Percentiles rank a stretch among this genome's conserved stretches.
Evolutionary conservation across 2,888 invertebrate genomes (phyloP).

Genomic region (Cephus rjabovi): DNA sequence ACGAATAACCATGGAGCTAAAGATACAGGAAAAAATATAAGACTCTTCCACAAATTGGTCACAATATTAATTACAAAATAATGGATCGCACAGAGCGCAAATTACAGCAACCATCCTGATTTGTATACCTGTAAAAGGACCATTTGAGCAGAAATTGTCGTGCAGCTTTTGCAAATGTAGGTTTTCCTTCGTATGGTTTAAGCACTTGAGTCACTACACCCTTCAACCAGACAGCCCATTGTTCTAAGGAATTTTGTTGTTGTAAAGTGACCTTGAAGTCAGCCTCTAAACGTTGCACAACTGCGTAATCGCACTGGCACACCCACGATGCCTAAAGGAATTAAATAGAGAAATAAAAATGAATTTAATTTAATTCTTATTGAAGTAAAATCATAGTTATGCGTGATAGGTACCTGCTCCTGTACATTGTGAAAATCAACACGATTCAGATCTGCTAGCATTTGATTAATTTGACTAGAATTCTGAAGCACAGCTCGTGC

Average conservation of each 20-base stretch:
- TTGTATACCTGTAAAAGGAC: slow-evolving; percentile 91
- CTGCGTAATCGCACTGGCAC: slow-evolving; percentile 91
- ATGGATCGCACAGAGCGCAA: background rate
- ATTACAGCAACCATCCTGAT: slow-evolving; percentile 10
- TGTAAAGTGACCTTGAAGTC: slow-evolving; percentile 94
- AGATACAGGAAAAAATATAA: background rate
- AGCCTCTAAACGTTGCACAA: slow-evolving; percentile 87
- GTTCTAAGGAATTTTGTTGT: slow-evolving; percentile 93
- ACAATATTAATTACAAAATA: background rate
- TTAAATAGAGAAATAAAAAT: slow-evolving; percentile 53
- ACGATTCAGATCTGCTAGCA: slow-evolving; percentile 95
- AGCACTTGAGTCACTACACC: slow-evolving; percentile 91
- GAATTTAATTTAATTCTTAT: slow-evolving; percentile 11
- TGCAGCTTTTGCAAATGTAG: slow-evolving; percentile 86
- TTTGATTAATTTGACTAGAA: slow-evolving; percentile 93
- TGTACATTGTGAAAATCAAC: slow-evolving; percentile 98
- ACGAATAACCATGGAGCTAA: slow-evolving; percentile 95
- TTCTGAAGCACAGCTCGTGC: slow-evolving; percentile 96
- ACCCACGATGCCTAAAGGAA: slow-evolving; percentile 91
- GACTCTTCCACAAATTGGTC: background rate
- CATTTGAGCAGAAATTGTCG: slow-evolving; percentile 96
- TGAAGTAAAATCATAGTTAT: slow-evolving; percentile 4
- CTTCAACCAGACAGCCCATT: slow-evolving; percentile 98
- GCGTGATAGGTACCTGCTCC: slow-evolving; percentile 72
- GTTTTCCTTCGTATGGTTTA: slow-evolving; percentile 86